Evolutionary conservation across 2,113 vertebrate genomes (phyloP).

Genomic region (Thymallus thymallus): DNA sequence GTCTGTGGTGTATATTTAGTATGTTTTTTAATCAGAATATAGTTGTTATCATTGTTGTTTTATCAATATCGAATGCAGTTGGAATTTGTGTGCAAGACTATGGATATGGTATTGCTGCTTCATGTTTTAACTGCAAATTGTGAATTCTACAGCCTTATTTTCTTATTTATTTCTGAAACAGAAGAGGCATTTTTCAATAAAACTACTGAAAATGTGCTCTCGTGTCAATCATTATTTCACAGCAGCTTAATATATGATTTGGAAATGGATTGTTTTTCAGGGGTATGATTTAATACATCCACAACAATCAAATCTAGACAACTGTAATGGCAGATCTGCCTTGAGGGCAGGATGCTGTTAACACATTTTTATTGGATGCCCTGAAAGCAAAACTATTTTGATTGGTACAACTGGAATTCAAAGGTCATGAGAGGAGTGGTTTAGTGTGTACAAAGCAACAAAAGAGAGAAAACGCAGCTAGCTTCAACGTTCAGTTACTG

Average conservation of each 20-base stretch:
- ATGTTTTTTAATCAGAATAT: constrained; percentile 84
- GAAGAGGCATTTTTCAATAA: constrained; percentile 99
- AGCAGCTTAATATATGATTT: too few relatives aligned
- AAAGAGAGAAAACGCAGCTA: too few relatives aligned
- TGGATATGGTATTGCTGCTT: constrained; percentile 90
- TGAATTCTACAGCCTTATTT: constrained; percentile 99
- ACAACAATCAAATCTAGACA: background rate
- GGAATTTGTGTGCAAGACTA: constrained; percentile 88
- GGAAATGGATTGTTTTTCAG: too few relatives aligned
- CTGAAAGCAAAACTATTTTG: background rate
- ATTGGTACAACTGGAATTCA: too few relatives aligned
- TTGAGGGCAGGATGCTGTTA: too few relatives aligned
- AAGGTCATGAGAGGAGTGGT: too few relatives aligned
- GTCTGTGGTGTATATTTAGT: constrained; percentile 98
- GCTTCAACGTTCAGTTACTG: too few relatives aligned
- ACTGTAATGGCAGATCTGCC: too few relatives aligned
- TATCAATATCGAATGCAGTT: constrained; percentile 89
- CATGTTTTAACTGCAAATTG: constrained; percentile 97
- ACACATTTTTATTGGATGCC: too few relatives aligned
- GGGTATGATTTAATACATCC: too few relatives aligned
- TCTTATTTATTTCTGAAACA: constrained; percentile 99
- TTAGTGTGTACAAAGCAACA: too few relatives aligned
- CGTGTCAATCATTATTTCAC: background rate
- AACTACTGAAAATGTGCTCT: constrained; percentile 95
- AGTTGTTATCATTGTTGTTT: constrained; percentile 78